Evolutionary conservation across 2,888 invertebrate species (phyloP).

Genomic region (Thysanoteuthis rhombus): DNA sequence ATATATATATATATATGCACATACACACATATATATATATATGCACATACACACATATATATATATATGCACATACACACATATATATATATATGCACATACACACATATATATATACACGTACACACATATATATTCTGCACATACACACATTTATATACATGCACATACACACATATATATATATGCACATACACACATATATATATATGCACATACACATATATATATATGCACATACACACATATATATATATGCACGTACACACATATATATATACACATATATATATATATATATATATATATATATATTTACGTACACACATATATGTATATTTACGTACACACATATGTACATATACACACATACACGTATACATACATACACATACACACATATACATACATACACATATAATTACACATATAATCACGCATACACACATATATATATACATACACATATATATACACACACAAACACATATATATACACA

Average conservation of each 20-base stretch:
- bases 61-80: no score
- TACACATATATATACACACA: conserved; percentile 19
- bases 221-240: not conserved
- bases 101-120: not conserved
- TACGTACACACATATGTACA: no score
- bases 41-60: no score
- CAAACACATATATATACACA: not conserved
- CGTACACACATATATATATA: not conserved
- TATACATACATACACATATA: no score
- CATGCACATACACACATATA: conserved; percentile 22
- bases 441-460: conserved; percentile 16
- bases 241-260: conserved; percentile 17
- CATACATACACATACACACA: no score
- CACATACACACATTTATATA: not conserved
- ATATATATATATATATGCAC: no score
- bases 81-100: not conserved
- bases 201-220: not conserved
- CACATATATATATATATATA: not conserved
- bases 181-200: not conserved
- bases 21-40: no score
- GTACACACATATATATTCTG: not conserved
- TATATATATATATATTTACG: not conserved
- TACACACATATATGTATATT: no score
- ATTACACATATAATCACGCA: not conserved
- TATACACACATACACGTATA: no score